Percentiles rank a stretch among this genome's conserved stretches.
phyloP scores from a whole-genome alignment of 2,797 vertebrate species.

The Sorex maritimensis region DNA sequence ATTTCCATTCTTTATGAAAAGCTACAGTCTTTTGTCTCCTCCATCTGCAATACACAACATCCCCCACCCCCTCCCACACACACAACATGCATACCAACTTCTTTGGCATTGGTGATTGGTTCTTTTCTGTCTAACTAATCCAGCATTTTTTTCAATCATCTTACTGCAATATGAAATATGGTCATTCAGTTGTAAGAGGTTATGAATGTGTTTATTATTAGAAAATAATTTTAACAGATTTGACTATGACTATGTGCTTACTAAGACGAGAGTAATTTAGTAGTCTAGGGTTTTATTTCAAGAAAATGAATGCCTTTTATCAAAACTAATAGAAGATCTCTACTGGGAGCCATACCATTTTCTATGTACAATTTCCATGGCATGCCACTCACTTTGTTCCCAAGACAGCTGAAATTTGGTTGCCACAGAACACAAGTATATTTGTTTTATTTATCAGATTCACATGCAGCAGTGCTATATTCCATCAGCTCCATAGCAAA shows the following conservation, averaged over 20 bases:
- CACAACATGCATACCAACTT: constrained; percentile 61
- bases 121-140: constrained; percentile 82
- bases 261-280: constrained; percentile 64
- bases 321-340: constrained; percentile 55
- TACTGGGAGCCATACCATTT: constrained; percentile 68
- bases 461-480: no score
- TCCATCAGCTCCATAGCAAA: no score
- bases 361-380: constrained; percentile 60
- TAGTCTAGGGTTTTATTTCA: constrained; percentile 68
- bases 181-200: constrained; percentile 64
- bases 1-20: constrained; percentile 86
- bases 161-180: constrained; percentile 62
- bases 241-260: constrained; percentile 70
- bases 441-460: no score
- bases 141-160: constrained; percentile 69
- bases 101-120: constrained; percentile 76
- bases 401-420: constrained; percentile 55
- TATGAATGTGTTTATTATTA: constrained; percentile 78
- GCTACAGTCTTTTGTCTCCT: constrained; percentile 70
- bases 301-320: constrained; percentile 48
- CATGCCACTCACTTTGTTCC: constrained; percentile 2
- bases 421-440: constrained; percentile 33
- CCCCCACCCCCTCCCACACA: background rate
- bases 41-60: constrained; percentile 8
- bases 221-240: constrained; percentile 80